Percentiles rank a stretch among this genome's conserved stretches.
Evolutionary conservation across 2,888 invertebrate species (phyloP).

Genomic region (Polylopha cassiicola): DNA sequence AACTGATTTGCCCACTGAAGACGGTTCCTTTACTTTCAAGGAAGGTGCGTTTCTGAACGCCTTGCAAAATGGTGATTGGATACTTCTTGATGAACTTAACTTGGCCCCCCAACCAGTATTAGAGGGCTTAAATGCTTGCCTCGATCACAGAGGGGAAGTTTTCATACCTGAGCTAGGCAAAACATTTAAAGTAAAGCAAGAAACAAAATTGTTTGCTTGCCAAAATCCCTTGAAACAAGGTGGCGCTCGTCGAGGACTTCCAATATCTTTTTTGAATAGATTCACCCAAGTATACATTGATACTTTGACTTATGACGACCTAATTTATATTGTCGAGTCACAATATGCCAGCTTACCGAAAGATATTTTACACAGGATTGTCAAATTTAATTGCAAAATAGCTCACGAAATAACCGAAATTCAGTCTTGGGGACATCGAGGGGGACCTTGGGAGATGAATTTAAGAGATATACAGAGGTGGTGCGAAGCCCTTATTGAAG

Average conservation of each 20-base stretch:
- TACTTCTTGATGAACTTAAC: conserved; percentile 97
- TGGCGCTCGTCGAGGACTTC: conserved; percentile 95
- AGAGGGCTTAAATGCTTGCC: conserved; percentile 98
- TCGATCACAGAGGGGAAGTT: conserved; percentile 98
- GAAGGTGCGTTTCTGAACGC: conserved; percentile 97
- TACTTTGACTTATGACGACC: conserved; percentile 80
- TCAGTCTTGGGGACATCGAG: conserved; percentile 85
- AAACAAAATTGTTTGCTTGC: conserved; percentile 95
- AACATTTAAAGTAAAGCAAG: conserved; percentile 85
- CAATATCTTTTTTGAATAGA: conserved; percentile 97
- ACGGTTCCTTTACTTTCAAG: conserved; percentile 95
- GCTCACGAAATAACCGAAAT: conserved; percentile 79
- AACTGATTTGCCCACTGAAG: conserved; percentile 96
- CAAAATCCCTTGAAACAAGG: conserved; percentile 98
- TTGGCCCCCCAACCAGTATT: conserved; percentile 98
- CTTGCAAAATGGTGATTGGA: conserved; percentile 95
- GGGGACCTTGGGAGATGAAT: conserved; percentile 98
- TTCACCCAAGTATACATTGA: conserved; percentile 92
- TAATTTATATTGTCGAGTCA: conserved; percentile 79
- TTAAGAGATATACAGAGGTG: conserved; percentile 95
- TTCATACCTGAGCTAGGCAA: conserved; percentile 95
- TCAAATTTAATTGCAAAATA: conserved; percentile 85
- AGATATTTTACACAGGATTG: conserved; percentile 82
- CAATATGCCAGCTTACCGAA: conserved; percentile 80
- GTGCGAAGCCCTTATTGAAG: conserved; percentile 85